Conservation (phyloP, 2,113 vertebrate species). For the Carassius carassius region DNA sequence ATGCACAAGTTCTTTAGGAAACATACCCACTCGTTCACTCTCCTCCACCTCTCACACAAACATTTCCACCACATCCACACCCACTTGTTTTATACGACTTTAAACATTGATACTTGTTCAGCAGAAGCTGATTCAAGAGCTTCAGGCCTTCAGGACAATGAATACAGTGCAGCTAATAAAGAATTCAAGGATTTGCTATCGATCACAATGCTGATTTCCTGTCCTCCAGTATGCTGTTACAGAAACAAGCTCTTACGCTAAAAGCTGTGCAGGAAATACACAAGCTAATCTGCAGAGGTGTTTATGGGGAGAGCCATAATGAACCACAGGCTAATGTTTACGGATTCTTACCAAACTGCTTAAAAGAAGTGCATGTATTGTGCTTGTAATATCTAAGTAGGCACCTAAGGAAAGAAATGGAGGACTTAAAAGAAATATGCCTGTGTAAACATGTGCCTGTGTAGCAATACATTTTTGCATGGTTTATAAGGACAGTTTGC, state of each 20-base stretch:
- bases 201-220: conserved; percentile 9
- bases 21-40: conserved; percentile 32
- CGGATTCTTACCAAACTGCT: not conserved
- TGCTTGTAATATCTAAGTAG: conserved; percentile 12
- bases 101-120: conserved; percentile 18
- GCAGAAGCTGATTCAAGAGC: not conserved
- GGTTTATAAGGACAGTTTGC: too few species aligned
- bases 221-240: conserved; percentile 12
- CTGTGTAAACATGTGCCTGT: not conserved
- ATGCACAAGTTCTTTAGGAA: conserved; percentile 3
- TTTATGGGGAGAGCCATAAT: conserved; percentile 28
- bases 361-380: not conserved
- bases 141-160: not conserved
- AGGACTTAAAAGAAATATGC: not conserved
- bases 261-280: not conserved
- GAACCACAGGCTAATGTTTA: not conserved
- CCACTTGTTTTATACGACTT: conserved; percentile 21
- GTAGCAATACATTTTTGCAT: not conserved
- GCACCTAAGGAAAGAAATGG: not conserved
- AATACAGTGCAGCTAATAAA: conserved; percentile 3
- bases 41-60: conserved; percentile 28
- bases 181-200: conserved; percentile 26
- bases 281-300: conserved; percentile 17
- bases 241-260: conserved; percentile 28
- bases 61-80: conserved; percentile 37